Conservation (phyloP, 2,113 vertebrate genomes). For the Nesogale talazaci region DNA sequence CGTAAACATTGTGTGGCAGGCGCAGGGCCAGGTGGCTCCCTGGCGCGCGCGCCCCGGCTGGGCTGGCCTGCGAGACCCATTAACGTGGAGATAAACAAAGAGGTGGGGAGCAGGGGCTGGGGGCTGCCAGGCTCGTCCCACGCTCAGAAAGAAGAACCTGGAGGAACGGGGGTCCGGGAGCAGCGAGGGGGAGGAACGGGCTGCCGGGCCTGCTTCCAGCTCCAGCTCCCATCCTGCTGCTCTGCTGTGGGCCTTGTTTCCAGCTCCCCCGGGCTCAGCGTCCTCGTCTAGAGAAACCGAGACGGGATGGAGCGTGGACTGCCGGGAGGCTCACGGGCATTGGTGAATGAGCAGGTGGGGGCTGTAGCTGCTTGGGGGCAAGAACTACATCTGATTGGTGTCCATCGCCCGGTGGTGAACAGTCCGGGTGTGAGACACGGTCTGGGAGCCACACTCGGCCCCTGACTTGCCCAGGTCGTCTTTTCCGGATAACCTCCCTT, state of each 20-base stretch:
- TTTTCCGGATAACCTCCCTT: not conserved
- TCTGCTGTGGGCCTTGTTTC: not conserved
- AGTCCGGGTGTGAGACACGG: not conserved
- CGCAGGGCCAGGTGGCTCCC: slow-evolving; percentile 75
- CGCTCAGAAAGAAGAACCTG: slow-evolving; percentile 51
- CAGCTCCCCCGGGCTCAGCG: not conserved
- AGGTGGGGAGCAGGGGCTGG: slow-evolving; percentile 27
- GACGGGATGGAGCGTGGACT: not conserved
- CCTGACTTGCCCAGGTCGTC: not conserved
- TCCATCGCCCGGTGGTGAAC: not conserved
- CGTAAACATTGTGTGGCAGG: slow-evolving; percentile 78
- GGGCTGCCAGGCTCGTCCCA: slow-evolving; percentile 20
- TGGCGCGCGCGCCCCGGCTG: slow-evolving; percentile 64
- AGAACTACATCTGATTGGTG: not conserved
- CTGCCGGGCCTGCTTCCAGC: not conserved
- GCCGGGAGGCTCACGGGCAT: not conserved
- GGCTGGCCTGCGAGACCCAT: slow-evolving; percentile 70
- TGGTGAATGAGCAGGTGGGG: not conserved
- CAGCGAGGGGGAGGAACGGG: not conserved
- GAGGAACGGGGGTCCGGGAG: not conserved
- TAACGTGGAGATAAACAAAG: slow-evolving; percentile 74
- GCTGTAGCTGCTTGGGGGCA: not conserved
- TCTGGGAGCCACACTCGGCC: not conserved
- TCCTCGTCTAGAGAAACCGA: slow-evolving; percentile 20
- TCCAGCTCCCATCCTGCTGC: not conserved